Base-by-base conservation (phyloP, 2,888 invertebrate genomes). In the Protodeltote pygarga region DNA sequence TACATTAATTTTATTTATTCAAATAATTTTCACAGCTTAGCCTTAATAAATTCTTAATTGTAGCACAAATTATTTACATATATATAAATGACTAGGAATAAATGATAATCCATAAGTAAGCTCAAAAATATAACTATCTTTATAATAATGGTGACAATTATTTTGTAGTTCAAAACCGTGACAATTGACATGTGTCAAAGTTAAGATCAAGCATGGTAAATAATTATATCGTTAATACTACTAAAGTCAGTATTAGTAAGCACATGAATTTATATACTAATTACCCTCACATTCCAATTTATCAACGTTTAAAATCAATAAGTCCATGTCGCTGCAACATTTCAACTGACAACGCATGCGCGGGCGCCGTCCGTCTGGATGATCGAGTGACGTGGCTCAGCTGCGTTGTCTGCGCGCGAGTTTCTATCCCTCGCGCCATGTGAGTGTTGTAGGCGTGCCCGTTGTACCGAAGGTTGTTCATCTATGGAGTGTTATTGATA, bases 241-340 rank as follows among this genome's bases (percentile, higher is more conserved):
- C 10, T 3, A 13, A 20, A 9, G 13, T 6, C 2, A 3, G 3
- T 13, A 8, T 3, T 11, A 9, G 6, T 25, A 17, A 19, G 1
- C 8, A 35, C 19, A 6, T 24, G 24, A 5, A n/a, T 13, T 27
- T 24, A 10, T 11, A 13, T 21, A 29, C 8, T 41, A 19, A 10
- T 14, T 10, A 13, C 15, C 3, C 15, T 9, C 8, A 2, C 29
- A 11, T 16, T 0, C 15, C 10, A 35, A 47, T 41, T 42, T n/a
- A 58, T 77, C 71, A 87, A 53, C 85, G 87, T 42, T 81, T 85
- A 20, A 77, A 83, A 41, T 89, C 89, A n/a, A 86, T 77, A n/a
- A 86, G 85, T 0, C 89, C 87, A 53, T 90, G 90, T 6, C 89
- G 65, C 54, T 89, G 90, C 40, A 90, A 67, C 89, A 90, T 87